Conservation (phyloP, 2,113 vertebrate genomes). For the Blennius ocellaris region DNA sequence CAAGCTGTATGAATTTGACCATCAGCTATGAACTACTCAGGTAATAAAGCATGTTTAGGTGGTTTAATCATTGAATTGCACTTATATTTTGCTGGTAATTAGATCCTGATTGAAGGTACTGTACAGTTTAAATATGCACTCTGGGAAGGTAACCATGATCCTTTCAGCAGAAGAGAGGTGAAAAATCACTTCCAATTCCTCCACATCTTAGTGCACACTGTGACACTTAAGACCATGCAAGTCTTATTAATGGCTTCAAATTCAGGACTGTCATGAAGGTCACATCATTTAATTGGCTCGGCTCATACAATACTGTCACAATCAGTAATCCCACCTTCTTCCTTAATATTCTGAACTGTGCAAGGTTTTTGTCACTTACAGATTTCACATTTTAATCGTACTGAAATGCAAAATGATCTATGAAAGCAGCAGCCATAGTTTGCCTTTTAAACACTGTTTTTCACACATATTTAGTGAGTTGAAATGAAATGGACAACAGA, state of each 20-base stretch:
- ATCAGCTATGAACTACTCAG: too few species aligned
- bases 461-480: background rate
- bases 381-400: background rate
- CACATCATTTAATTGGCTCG: constrained; percentile 29
- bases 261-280: constrained; percentile 20
- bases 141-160: constrained; percentile 25
- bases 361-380: background rate
- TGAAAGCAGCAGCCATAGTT: background rate
- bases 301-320: constrained; percentile 16
- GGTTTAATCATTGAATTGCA: too few species aligned
- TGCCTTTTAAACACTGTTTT: background rate
- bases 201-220: constrained; percentile 26
- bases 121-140: background rate
- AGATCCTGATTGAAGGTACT: background rate
- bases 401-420: constrained; percentile 17
- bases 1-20: too few species aligned
- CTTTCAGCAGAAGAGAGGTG: constrained; percentile 20
- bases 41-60: too few species aligned
- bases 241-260: constrained; percentile 39
- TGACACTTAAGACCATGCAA: constrained; percentile 13
- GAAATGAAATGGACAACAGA: background rate
- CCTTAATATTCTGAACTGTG: background rate
- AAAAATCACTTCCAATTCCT: constrained; percentile 48
- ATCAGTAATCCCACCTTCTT: constrained; percentile 8
- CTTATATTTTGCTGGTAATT: background rate